phyloP scores from a whole-genome alignment of 2,888 invertebrate species.

The Drosophila borealis region DNA sequence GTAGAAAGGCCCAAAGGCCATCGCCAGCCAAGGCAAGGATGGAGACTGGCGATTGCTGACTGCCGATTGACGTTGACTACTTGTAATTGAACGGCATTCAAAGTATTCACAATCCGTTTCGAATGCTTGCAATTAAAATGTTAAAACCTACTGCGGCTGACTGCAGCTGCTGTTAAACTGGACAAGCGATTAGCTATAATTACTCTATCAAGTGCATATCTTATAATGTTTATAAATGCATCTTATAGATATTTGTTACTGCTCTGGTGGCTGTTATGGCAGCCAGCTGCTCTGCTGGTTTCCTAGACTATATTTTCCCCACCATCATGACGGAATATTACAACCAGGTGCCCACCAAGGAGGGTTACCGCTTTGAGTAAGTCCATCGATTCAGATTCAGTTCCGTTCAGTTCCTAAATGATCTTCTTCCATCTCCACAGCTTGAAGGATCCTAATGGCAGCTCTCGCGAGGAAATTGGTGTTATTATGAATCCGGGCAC shows the following conservation, averaged over 20 bases:
- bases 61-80: background rate
- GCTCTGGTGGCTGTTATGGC: conserved; percentile 70
- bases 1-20: background rate
- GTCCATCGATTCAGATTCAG: background rate
- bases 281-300: conserved; percentile 68
- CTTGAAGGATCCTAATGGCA: conserved; percentile 82
- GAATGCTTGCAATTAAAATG: conserved; percentile 32
- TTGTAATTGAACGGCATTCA: conserved; percentile 48
- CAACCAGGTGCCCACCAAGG: conserved; percentile 73
- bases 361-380: conserved; percentile 83
- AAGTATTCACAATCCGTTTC: conserved; percentile 23
- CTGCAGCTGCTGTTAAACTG: conserved; percentile 35
- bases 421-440: conserved; percentile 41
- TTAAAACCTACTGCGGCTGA: conserved; percentile 2
- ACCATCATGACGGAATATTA: conserved; percentile 77
- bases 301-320: conserved; percentile 76
- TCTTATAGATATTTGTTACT: conserved; percentile 65
- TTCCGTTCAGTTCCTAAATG: background rate
- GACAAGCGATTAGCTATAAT: conserved; percentile 18
- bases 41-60: conserved; percentile 14
- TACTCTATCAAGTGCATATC: conserved; percentile 11
- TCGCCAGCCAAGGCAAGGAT: conserved; percentile 15
- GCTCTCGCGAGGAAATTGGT: conserved; percentile 83
- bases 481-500: conserved; percentile 83
- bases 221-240: conserved; percentile 1